A percentile compares a stretch with the other conserved stretches of the same genome.
phyloP scores from a whole-genome alignment of 2,797 vertebrate genomes.

The Crypturellus tataupa region DNA sequence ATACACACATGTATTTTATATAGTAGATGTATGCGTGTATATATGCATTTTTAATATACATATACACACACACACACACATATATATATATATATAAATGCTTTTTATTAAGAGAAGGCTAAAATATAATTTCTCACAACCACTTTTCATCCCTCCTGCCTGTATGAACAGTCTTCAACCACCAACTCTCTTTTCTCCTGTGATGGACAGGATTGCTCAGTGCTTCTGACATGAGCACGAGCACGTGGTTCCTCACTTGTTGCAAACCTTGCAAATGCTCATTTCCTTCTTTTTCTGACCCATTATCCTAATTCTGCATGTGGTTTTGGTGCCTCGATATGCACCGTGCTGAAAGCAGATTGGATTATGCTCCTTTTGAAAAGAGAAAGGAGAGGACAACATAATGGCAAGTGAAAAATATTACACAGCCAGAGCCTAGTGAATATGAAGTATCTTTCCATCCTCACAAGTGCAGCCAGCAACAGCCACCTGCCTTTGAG shows the following conservation, averaged over 20 bases:
- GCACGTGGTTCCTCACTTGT: neutral
- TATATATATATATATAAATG: neutral
- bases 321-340: neutral
- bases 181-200: neutral
- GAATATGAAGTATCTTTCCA: too few relatives aligned
- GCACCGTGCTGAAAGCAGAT: neutral
- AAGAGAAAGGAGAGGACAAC: neutral
- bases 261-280: neutral
- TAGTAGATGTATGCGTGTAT: neutral
- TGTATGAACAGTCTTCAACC: neutral
- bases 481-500: neutral
- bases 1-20: neutral
- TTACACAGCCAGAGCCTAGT: neutral
- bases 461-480: neutral
- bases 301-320: neutral
- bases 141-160: neutral
- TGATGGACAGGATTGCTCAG: neutral
- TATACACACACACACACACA: neutral
- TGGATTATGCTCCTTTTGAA: neutral
- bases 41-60: too few relatives aligned
- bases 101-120: neutral
- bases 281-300: neutral
- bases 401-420: neutral
- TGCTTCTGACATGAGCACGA: neutral
- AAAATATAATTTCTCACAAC: neutral